Conservation (phyloP, 2,888 invertebrate genomes). For the Mimumesa dahlbomi region DNA sequence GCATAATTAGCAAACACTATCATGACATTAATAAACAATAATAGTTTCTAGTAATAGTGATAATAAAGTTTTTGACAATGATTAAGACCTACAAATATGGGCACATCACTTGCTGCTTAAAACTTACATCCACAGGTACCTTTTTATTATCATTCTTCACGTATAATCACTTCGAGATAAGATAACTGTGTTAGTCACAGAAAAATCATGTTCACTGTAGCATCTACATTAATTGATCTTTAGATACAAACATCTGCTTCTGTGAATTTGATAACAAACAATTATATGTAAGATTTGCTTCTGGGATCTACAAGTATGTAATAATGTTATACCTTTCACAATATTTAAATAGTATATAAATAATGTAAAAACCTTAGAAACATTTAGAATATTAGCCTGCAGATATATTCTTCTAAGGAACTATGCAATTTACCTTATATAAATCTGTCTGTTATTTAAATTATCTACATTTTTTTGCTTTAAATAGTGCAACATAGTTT, state of each 20-base stretch:
- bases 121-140: slow-evolving; percentile 13
- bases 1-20: background rate
- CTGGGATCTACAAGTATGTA: background rate
- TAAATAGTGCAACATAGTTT: no score
- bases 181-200: background rate
- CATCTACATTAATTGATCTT: background rate
- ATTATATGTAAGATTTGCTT: background rate
- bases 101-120: slow-evolving; percentile 1
- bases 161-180: background rate
- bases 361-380: no score
- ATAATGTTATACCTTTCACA: background rate
- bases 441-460: no score
- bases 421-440: no score
- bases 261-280: background rate
- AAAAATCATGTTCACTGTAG: background rate
- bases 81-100: slow-evolving; percentile 3
- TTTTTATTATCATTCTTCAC: background rate
- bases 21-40: no score
- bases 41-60: background rate
- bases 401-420: no score
- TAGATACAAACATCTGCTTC: background rate
- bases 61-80: background rate
- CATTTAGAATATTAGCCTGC: no score
- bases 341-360: no score
- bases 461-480: no score